Evolutionary conservation across 2,888 invertebrate genomes (phyloP).

Genomic region (Epinotia bilunana): DNA sequence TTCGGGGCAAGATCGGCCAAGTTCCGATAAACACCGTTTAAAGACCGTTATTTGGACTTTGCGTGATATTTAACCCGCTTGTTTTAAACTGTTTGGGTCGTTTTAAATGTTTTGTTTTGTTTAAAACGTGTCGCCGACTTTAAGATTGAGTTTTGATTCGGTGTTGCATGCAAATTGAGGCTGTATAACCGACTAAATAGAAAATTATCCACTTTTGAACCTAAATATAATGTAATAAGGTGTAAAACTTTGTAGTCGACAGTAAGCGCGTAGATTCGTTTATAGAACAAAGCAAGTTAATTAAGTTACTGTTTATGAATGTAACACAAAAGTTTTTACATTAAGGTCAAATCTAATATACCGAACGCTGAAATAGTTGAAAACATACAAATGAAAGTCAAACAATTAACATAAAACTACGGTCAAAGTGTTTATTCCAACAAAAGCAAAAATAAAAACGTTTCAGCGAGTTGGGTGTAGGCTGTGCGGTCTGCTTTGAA

Average conservation of each 20-base stretch:
- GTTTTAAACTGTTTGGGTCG: constrained; percentile 13
- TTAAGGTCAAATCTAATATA: neutral
- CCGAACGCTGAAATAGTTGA: neutral
- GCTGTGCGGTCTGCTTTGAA: neutral
- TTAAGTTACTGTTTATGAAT: neutral
- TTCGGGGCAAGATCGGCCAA: constrained; percentile 18
- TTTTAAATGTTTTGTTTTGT: constrained; percentile 28
- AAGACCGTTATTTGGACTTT: constrained; percentile 12
- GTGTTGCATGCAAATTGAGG: constrained; percentile 4
- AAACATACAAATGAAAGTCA: neutral
- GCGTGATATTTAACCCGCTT: neutral
- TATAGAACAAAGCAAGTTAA: constrained; percentile 11
- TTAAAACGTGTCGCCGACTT: neutral
- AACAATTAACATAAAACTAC: constrained; percentile 15
- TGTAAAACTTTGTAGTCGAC: neutral
- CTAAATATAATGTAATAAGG: neutral
- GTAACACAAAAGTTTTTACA: neutral
- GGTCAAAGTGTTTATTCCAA: neutral
- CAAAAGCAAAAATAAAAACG: constrained; percentile 5
- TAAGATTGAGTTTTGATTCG: neutral
- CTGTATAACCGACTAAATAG: neutral
- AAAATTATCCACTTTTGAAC: neutral
- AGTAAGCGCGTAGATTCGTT: neutral
- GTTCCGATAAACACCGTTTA: constrained; percentile 36
- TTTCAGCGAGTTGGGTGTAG: neutral